A percentile compares a stretch with the other conserved stretches of the same genome.
These are phyloP conservation scores for Arctopsyche grandis DNA, from an alignment of 1,140 invertebrate genomes.

Conservation along the genomic window DNA sequence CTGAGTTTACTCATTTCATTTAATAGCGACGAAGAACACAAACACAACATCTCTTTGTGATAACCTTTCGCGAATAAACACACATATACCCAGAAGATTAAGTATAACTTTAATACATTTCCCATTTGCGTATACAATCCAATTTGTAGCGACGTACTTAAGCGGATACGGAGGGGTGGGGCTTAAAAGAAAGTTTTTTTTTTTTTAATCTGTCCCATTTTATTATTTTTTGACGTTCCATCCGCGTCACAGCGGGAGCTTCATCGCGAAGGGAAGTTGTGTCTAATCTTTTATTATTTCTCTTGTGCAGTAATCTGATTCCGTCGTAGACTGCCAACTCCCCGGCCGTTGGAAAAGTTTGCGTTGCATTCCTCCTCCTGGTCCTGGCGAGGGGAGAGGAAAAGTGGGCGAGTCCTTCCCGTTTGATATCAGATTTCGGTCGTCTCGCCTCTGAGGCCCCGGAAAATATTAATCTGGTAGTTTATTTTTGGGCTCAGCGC, in stretches of 20 bases:
- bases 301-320: slow-evolving; percentile 35
- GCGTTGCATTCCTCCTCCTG: slow-evolving; percentile 18
- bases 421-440: slow-evolving; percentile 43
- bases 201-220: slow-evolving; percentile 12
- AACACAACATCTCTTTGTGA: slow-evolving; percentile 7
- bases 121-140: too few species aligned
- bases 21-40: neutral
- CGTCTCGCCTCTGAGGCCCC: slow-evolving; percentile 5
- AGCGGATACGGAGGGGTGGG: neutral
- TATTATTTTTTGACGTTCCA: slow-evolving; percentile 22
- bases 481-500: slow-evolving; percentile 43
- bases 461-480: slow-evolving; percentile 43
- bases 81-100: neutral
- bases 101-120: too few species aligned
- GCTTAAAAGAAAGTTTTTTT: neutral
- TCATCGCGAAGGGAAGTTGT: slow-evolving; percentile 2
- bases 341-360: slow-evolving; percentile 20
- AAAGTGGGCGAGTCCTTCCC: slow-evolving; percentile 9
- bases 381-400: neutral
- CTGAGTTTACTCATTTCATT: slow-evolving; percentile 1
- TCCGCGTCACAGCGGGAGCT: neutral
- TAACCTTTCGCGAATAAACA: neutral
- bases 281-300: slow-evolving; percentile 39
- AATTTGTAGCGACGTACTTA: neutral
- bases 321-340: neutral